Percentiles rank a stretch among this genome's conserved stretches.
Evolutionary conservation across 2,113 vertebrate genomes (phyloP).

Genomic region (Blennius ocellaris): DNA sequence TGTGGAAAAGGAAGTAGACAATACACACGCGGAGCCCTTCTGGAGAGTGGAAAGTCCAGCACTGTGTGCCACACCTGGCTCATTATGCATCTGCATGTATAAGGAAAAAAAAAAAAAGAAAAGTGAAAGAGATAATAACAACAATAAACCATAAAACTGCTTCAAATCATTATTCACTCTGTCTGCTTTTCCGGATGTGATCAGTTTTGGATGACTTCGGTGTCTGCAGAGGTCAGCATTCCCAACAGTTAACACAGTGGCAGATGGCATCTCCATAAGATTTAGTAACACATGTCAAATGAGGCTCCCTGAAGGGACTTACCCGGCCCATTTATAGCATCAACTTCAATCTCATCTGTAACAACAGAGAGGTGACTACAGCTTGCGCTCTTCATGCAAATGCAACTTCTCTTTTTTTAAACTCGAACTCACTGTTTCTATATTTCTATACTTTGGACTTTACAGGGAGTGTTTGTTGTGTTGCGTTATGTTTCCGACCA

Average conservation of each 20-base stretch:
- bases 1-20: slow-evolving; percentile 26
- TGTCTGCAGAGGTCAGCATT: slow-evolving; percentile 79
- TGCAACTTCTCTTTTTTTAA: slow-evolving; percentile 29
- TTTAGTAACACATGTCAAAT: slow-evolving; percentile 85
- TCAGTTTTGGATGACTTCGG: slow-evolving; percentile 77
- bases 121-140: background rate
- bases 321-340: slow-evolving; percentile 80
- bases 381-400: slow-evolving; percentile 59
- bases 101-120: slow-evolving; percentile 3
- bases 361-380: slow-evolving; percentile 68
- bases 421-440: slow-evolving; percentile 17
- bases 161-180: slow-evolving; percentile 6
- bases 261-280: slow-evolving; percentile 85
- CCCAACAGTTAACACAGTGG: slow-evolving; percentile 76
- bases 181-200: slow-evolving; percentile 50
- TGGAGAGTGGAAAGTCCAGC: background rate
- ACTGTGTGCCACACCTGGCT: background rate
- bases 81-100: background rate
- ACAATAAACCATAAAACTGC: slow-evolving; percentile 2
- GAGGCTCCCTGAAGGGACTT: slow-evolving; percentile 79
- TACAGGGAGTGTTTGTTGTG: slow-evolving; percentile 14
- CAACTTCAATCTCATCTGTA: slow-evolving; percentile 78
- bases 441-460: slow-evolving; percentile 33
- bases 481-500: slow-evolving; percentile 2
- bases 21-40: slow-evolving; percentile 6